phyloP scores from a whole-genome alignment of 2,797 vertebrate species.

The Epinephelus awoara region DNA sequence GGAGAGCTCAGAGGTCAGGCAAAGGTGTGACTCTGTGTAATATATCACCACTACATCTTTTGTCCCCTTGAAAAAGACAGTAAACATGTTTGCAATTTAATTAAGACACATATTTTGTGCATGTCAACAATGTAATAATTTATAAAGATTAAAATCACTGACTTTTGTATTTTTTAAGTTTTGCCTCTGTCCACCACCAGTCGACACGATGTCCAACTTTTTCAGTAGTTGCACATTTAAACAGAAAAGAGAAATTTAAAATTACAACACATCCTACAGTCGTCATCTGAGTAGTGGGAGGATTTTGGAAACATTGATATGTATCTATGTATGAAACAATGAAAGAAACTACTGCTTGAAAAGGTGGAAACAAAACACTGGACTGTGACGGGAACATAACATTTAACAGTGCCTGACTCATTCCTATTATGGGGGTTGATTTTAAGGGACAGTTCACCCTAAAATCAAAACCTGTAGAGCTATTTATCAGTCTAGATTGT shows the following conservation, averaged over 20 bases:
- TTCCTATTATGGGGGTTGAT: neutral
- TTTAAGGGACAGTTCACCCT: neutral
- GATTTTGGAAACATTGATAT: slow-evolving; percentile 26
- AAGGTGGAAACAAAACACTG: neutral
- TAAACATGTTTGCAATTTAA: slow-evolving; percentile 16
- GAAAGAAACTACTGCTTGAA: neutral
- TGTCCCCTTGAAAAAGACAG: neutral
- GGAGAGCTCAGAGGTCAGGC: slow-evolving; percentile 22
- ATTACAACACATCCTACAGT: slow-evolving; percentile 33
- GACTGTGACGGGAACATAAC: slow-evolving; percentile 3
- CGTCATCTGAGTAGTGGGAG: slow-evolving; percentile 29
- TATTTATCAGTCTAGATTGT: no score
- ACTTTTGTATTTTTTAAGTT: slow-evolving; percentile 27
- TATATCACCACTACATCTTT: slow-evolving; percentile 15
- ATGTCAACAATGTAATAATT: slow-evolving; percentile 31
- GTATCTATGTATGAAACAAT: slow-evolving; percentile 26
- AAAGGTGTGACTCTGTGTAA: neutral
- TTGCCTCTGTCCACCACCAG: slow-evolving; percentile 9
- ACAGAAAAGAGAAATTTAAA: slow-evolving; percentile 21
- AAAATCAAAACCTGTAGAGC: no score
- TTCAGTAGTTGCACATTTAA: slow-evolving; percentile 31
- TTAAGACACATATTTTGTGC: slow-evolving; percentile 18
- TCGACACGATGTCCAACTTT: slow-evolving; percentile 17
- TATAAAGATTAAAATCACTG: slow-evolving; percentile 34
- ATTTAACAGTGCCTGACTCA: neutral